These are phyloP conservation scores for Pungitius pungitius DNA, from an alignment of 2,113 vertebrate genomes.

Conservation along the genomic window DNA sequence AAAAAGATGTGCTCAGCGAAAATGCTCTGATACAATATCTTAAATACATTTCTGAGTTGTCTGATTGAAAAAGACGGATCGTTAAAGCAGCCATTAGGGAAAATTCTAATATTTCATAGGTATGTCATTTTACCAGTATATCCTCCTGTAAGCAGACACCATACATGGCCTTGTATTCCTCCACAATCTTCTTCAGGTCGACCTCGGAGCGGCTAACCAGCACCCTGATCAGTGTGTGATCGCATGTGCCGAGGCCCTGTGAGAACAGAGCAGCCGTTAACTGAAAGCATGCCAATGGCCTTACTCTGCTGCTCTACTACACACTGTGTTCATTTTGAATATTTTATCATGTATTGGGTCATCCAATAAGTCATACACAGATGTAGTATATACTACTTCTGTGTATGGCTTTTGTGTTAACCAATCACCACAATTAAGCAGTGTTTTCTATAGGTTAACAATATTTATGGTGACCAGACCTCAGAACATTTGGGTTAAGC, in stretches of 20 bases:
- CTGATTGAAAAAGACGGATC: neutral
- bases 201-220: conserved; percentile 92
- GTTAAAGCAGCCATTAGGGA: neutral
- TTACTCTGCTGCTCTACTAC: neutral
- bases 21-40: neutral
- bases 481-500: neutral
- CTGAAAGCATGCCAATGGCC: neutral
- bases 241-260: conserved; percentile 82
- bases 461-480: neutral
- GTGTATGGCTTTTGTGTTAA: neutral
- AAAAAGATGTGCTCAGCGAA: neutral
- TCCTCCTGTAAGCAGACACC: conserved; percentile 80
- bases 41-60: neutral
- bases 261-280: neutral
- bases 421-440: neutral
- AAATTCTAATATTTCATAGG: neutral
- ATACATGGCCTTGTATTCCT: conserved; percentile 83
- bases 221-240: conserved; percentile 84
- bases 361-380: neutral
- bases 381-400: neutral
- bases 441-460: neutral
- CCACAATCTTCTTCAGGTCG: conserved; percentile 88
- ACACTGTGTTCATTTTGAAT: neutral
- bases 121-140: conserved; percentile 77
- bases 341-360: neutral